These are phyloP conservation scores for Enteromius fasciolatus DNA, from an alignment of 2,797 vertebrate species.

Conservation along the genomic window DNA sequence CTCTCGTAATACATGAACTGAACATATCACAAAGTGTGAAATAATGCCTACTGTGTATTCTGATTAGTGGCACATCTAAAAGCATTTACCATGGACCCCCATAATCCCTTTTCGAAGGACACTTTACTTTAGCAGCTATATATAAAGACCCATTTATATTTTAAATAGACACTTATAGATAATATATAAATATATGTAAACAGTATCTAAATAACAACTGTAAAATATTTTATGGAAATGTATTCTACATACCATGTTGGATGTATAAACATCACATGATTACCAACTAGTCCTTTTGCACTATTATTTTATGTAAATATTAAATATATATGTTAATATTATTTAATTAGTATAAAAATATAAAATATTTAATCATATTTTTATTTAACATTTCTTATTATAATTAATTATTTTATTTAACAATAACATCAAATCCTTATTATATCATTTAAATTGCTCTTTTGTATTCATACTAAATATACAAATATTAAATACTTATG, in stretches of 20 bases:
- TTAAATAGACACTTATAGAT: neutral
- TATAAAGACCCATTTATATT: neutral
- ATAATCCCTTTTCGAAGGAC: neutral
- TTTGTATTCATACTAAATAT: neutral
- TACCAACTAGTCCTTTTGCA: neutral
- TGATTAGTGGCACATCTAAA: neutral
- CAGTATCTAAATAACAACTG: neutral
- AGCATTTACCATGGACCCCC: neutral
- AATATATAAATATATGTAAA: too few species aligned
- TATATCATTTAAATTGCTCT: neutral
- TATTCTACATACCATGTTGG: neutral
- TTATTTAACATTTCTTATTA: neutral
- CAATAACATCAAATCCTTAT: neutral
- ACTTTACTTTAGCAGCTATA: neutral
- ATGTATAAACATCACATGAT: neutral
- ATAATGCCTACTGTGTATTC: neutral
- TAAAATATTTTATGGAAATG: neutral
- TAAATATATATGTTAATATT: neutral
- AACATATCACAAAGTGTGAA: conserved; percentile 18
- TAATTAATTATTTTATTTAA: neutral
- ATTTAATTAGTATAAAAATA: neutral
- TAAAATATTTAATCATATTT: neutral
- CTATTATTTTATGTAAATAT: neutral
- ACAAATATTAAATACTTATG: neutral
- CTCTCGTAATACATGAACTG: conserved; percentile 88